Evolutionary conservation across 1,140 invertebrate species (phyloP), one percentile per base, ranked within the genome.

Genomic region (Drosophila ohnishii): DNA sequence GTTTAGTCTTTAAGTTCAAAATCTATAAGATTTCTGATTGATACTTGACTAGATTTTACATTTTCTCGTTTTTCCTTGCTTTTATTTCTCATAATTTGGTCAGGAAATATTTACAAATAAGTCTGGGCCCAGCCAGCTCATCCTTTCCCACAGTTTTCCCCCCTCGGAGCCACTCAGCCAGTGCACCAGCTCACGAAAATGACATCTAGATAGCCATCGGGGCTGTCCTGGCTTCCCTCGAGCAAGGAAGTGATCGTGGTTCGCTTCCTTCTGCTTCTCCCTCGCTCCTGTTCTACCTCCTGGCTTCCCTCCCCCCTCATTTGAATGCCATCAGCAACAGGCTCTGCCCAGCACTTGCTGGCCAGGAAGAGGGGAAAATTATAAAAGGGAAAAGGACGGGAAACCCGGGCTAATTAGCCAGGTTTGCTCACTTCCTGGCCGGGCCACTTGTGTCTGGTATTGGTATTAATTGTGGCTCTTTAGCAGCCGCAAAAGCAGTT

Each of bases 401-500:
- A 48, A 62, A n/a, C 59, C 37, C 53, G 16, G 19, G n/a, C 51
- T 55, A 55, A 55, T 56, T 65, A 58, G 58, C 53, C 66, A 73
- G 45, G 82, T 86, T 86, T 83, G 58, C 63, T 56, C 65, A 70
- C 82, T 86, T 86, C 82, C 82, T 87, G 83, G 35, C 82, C 82
- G 79, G 83, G 35, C 51, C 69, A 47, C 55, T 64, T 60, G 47
- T 8, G 16, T 13, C 7, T 22, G 7, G 53, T 80, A 65, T 34
- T 37, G 35, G 63, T 63, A 86, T 79, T 86, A 87, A 86, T 87
- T 83, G 82, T 75, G 75, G 60, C 82, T 87, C 71, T 86, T 86
- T 83, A 86, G 83, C 82, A 55, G 73, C 75, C 78, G 45, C 75
- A 69, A 66, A 64, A 53, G 57, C 35, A 53, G 5, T 73, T 42